Percentiles rank a stretch among this genome's conserved stretches.
Evolutionary conservation across 2,797 vertebrate species (phyloP).

Genomic region (Fundulus diaphanus): DNA sequence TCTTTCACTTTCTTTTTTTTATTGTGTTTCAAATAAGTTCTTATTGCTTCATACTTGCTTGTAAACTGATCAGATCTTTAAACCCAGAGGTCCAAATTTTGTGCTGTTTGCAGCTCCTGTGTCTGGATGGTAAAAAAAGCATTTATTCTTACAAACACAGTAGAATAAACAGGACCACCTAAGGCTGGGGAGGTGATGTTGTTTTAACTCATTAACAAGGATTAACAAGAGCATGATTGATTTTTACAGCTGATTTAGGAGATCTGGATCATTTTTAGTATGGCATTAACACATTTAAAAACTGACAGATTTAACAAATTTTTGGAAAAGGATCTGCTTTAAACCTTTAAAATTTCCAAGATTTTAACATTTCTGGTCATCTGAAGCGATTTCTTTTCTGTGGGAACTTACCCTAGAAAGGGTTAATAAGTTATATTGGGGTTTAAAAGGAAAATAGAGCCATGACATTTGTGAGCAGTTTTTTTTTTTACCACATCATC

Average conservation of each 20-base stretch:
- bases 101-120: slow-evolving; percentile 6
- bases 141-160: slow-evolving; percentile 17
- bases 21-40: no score
- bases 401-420: slow-evolving; percentile 9
- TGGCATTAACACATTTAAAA: no score
- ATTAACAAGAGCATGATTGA: not conserved
- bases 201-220: not conserved
- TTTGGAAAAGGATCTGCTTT: not conserved
- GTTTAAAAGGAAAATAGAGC: not conserved
- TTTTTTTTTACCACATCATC: slow-evolving; percentile 11
- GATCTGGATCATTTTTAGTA: not conserved
- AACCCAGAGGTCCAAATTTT: not conserved
- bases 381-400: not conserved
- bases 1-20: not conserved
- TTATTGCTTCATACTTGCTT: not conserved
- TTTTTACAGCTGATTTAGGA: not conserved
- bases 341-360: not conserved
- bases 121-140: slow-evolving; percentile 1
- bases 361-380: not conserved
- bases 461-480: not conserved
- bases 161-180: slow-evolving; percentile 12
- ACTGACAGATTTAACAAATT: not conserved
- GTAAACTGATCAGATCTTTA: slow-evolving; percentile 6
- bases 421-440: not conserved
- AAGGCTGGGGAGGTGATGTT: not conserved